Percentiles rank a stretch among this genome's conserved stretches.
Conservation (phyloP, 2,113 vertebrate species). For the Megatriorchis doriae region DNA sequence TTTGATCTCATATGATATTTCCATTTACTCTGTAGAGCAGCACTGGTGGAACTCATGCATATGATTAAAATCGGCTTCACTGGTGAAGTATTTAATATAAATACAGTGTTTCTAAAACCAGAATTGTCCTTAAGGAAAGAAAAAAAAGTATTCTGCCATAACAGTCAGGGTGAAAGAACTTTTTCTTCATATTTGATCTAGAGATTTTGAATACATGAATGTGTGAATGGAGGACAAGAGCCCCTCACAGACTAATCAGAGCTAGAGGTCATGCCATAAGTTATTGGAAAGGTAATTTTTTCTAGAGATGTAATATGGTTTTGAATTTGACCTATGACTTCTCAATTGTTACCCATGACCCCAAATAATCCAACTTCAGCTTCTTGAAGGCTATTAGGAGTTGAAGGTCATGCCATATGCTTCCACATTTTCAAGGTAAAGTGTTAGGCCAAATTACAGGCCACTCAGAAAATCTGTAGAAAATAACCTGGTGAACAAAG, state of each 20-base stretch:
- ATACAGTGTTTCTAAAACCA: not conserved
- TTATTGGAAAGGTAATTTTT: conserved; percentile 49
- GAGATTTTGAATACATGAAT: conserved; percentile 51
- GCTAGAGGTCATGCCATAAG: conserved; percentile 30
- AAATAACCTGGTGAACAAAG: conserved; percentile 50
- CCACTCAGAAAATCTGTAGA: conserved; percentile 25
- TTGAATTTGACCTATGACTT: conserved; percentile 59
- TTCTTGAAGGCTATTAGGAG: conserved; percentile 36
- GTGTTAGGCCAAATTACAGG: conserved; percentile 40
- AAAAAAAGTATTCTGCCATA: not conserved
- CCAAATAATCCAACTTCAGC: conserved; percentile 50
- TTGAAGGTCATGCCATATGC: conserved; percentile 19
- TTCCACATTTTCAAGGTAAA: conserved; percentile 48
- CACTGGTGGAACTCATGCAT: not conserved
- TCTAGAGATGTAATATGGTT: conserved; percentile 28
- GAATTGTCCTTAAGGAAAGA: not conserved
- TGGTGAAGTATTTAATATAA: not conserved
- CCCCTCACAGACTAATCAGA: conserved; percentile 5
- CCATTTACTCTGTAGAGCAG: not conserved
- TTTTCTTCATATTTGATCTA: not conserved
- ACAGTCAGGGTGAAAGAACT: not conserved
- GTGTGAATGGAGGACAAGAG: conserved; percentile 34
- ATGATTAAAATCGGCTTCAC: conserved; percentile 12
- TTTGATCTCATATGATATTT: not conserved
- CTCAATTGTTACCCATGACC: conserved; percentile 32